These are phyloP conservation scores for Ctenosaura bakeri DNA, from an alignment of 2,797 vertebrate genomes.

Conservation along the genomic window DNA sequence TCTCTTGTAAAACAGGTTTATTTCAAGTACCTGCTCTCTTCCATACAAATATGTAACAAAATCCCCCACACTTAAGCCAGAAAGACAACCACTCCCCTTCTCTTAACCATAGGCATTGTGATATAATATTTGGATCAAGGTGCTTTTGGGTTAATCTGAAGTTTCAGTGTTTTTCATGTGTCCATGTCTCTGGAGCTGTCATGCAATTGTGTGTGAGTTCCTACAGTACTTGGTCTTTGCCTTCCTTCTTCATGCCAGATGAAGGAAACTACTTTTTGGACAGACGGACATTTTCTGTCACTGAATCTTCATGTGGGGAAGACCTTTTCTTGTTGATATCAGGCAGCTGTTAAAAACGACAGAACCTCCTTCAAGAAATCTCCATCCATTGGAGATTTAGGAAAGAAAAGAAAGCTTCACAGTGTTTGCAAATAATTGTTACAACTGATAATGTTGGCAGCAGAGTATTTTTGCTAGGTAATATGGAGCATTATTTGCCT, in stretches of 20 bases:
- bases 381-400: neutral
- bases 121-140: neutral
- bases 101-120: neutral
- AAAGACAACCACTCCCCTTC: neutral
- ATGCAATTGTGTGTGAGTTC: neutral
- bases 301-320: neutral
- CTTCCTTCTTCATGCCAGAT: neutral
- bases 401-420: neutral
- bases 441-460: no score
- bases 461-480: no score
- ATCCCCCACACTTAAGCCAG: neutral
- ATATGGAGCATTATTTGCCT: no score
- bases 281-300: neutral
- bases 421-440: neutral
- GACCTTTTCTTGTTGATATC: neutral
- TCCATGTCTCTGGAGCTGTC: neutral
- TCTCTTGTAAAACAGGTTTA: neutral
- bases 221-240: neutral
- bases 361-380: neutral
- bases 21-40: neutral
- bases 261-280: neutral
- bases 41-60: neutral
- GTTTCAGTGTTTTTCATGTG: no score
- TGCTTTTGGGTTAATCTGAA: neutral
- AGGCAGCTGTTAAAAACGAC: neutral